phyloP scores from a whole-genome alignment of 2,888 invertebrate species.

The Xestoiulus laeticollis region DNA sequence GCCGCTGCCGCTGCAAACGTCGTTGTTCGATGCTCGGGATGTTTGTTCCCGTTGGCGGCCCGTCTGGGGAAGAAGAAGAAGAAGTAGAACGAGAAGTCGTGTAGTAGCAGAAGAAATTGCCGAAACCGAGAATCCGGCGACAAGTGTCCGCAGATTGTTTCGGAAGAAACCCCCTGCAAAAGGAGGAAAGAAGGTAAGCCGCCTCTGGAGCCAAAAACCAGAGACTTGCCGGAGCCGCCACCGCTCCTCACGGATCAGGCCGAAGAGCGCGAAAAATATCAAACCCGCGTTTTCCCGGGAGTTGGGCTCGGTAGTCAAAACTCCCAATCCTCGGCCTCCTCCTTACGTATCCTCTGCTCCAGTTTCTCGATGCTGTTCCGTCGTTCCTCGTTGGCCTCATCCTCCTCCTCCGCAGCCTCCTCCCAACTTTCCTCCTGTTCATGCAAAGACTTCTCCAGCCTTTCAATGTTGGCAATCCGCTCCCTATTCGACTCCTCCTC shows the following conservation, averaged over 20 bases:
- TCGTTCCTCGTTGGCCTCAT: constrained; percentile 57
- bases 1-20: background rate
- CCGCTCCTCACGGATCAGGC: background rate
- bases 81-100: background rate
- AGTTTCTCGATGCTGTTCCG: constrained; percentile 58
- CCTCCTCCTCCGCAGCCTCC: constrained; percentile 56
- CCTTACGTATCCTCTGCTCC: constrained; percentile 58
- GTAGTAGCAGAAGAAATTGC: too few relatives aligned
- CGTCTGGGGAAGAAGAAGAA: constrained; percentile 10
- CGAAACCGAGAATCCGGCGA: too few relatives aligned
- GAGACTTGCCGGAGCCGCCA: background rate
- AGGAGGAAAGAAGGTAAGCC: background rate
- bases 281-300: background rate
- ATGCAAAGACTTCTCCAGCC: constrained; percentile 56
- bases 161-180: too few relatives aligned
- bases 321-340: constrained; percentile 59
- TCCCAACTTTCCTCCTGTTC: constrained; percentile 58
- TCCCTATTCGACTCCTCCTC: background rate
- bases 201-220: background rate
- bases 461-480: constrained; percentile 54
- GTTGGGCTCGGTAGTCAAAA: constrained; percentile 55
- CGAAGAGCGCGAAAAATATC: background rate
- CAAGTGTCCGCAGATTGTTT: too few relatives aligned
- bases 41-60: background rate
- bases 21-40: background rate